Conservation (phyloP, 2,113 vertebrate species). For the Clinocottus analis region DNA sequence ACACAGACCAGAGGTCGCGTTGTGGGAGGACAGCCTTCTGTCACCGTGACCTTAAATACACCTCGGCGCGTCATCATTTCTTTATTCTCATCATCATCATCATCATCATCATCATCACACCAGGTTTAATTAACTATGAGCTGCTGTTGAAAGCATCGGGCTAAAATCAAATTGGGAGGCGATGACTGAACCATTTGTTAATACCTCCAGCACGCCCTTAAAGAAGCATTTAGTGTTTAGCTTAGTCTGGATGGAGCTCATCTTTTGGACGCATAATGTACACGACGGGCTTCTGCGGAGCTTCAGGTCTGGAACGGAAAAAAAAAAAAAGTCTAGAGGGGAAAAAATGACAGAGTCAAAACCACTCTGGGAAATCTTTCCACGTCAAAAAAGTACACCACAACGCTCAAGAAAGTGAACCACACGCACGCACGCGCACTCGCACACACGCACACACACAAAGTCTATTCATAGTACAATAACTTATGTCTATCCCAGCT, state of each 20-base stretch:
- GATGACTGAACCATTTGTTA: conserved; percentile 24
- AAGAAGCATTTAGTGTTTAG: background rate
- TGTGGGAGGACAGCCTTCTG: conserved; percentile 12
- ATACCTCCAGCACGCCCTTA: background rate
- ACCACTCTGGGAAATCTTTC: conserved; percentile 51
- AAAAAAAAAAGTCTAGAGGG: conserved; percentile 4
- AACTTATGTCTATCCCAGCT: conserved; percentile 12
- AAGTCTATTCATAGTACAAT: conserved; percentile 34
- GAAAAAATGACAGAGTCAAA: conserved; percentile 48
- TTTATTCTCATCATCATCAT: background rate
- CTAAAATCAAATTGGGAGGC: conserved; percentile 18
- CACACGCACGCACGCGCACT: background rate
- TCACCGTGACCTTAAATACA: background rate
- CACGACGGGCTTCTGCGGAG: conserved; percentile 8
- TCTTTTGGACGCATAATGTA: background rate
- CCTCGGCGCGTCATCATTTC: conserved; percentile 7
- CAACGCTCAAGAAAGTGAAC: too few species aligned
- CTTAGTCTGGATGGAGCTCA: background rate
- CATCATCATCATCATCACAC: background rate
- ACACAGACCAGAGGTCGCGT: background rate
- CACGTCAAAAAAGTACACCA: too few species aligned
- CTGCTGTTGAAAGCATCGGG: conserved; percentile 25
- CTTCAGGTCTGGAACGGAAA: background rate
- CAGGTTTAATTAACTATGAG: background rate
- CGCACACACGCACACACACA: conserved; percentile 1